A percentile compares a stretch with the other conserved stretches of the same genome.
Evolutionary conservation across 2,797 vertebrate genomes (phyloP).

Genomic region (Pterois miles): DNA sequence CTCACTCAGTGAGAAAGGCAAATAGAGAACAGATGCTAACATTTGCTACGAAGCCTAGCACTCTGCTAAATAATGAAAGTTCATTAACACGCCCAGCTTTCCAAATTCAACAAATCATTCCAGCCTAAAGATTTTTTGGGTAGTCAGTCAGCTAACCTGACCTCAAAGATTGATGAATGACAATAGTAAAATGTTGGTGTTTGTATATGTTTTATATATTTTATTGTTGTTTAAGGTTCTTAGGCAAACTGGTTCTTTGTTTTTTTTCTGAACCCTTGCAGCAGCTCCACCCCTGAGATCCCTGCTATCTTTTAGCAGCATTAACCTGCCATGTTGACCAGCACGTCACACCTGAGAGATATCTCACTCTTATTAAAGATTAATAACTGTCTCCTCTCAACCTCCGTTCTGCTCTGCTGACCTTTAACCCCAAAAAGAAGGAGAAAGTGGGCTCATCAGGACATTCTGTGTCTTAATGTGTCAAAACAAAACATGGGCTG

Average conservation of each 20-base stretch:
- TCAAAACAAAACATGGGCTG: neutral
- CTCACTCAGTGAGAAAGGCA: neutral
- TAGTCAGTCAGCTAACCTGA: too few relatives aligned
- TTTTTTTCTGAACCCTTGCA: neutral
- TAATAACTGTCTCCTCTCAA: neutral
- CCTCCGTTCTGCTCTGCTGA: slow-evolving; percentile 21
- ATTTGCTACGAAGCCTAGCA: neutral
- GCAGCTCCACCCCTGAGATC: slow-evolving; percentile 12
- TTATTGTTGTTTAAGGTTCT: neutral
- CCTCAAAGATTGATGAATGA: neutral
- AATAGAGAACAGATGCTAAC: neutral
- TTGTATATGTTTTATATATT: neutral
- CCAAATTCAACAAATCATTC: neutral
- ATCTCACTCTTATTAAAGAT: neutral
- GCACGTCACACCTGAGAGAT: neutral
- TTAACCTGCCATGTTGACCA: neutral
- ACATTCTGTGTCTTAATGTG: slow-evolving; percentile 42
- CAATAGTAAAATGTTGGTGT: neutral
- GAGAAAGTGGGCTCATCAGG: slow-evolving; percentile 51
- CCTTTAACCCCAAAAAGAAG: slow-evolving; percentile 47
- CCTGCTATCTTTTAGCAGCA: neutral
- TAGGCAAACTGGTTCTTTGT: neutral
- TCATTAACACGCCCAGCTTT: neutral
- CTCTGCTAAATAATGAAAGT: neutral
- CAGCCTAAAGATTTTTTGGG: too few relatives aligned